Evolutionary conservation across 2,113 vertebrate genomes (phyloP).

Genomic region (Dicaeum eximium): DNA sequence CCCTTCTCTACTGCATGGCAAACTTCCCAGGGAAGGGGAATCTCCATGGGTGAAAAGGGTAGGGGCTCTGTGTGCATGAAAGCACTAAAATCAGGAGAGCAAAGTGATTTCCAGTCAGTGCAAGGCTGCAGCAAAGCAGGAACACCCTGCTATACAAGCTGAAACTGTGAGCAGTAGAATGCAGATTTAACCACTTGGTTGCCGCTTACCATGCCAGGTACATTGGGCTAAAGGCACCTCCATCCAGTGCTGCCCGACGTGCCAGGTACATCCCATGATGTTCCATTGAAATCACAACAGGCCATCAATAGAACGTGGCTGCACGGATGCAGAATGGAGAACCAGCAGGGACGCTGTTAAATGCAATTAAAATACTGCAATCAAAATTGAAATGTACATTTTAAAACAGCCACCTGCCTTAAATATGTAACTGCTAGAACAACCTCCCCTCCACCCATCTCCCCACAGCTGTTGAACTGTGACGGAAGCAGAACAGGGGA

Average conservation of each 20-base stretch:
- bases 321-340: conserved; percentile 68
- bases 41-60: background rate
- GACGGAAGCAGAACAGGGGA: background rate
- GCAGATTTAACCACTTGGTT: conserved; percentile 64
- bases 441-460: conserved; percentile 52
- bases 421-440: conserved; percentile 12
- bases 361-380: conserved; percentile 73
- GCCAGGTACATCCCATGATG: conserved; percentile 72
- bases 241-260: conserved; percentile 69
- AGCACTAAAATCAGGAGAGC: conserved; percentile 43
- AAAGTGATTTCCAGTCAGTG: conserved; percentile 40
- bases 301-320: conserved; percentile 72
- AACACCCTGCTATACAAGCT: conserved; percentile 37
- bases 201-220: conserved; percentile 74
- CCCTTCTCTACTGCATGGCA: background rate
- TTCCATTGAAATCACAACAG: conserved; percentile 75
- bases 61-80: background rate
- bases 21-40: background rate
- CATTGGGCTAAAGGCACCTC: conserved; percentile 69
- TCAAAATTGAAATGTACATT: conserved; percentile 71
- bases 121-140: conserved; percentile 54
- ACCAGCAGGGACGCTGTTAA: conserved; percentile 71
- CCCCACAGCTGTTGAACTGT: conserved; percentile 9
- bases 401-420: conserved; percentile 51
- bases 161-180: conserved; percentile 58